phyloP scores from a whole-genome alignment of 1,140 invertebrate genomes.

The Chymomyza costata region DNA sequence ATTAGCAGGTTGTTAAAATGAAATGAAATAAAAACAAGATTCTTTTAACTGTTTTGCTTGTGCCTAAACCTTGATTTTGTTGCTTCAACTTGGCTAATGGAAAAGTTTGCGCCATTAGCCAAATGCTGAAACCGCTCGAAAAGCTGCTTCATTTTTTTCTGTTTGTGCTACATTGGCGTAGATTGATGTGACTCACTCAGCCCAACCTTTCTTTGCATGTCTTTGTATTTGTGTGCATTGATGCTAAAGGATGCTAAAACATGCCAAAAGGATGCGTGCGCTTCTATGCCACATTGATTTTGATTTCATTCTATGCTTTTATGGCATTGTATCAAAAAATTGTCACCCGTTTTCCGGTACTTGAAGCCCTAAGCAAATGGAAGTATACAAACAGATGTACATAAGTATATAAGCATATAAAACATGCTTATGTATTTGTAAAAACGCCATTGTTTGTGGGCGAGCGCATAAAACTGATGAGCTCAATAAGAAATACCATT shows the following conservation, averaged over 20 bases:
- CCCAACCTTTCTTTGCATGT: too few species aligned
- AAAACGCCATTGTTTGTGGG: conserved; percentile 12
- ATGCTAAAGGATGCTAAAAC: not conserved
- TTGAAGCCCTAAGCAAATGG: conserved; percentile 16
- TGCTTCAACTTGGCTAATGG: conserved; percentile 42
- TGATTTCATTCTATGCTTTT: conserved; percentile 19
- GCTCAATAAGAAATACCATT: too few species aligned
- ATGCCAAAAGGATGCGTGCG: conserved; percentile 13
- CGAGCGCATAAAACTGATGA: conserved; percentile 28
- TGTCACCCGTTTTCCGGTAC: conserved; percentile 35
- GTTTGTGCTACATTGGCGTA: conserved; percentile 21
- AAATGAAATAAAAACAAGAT: conserved; percentile 4
- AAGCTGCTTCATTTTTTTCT: too few species aligned
- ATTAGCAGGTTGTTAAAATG: conserved; percentile 6
- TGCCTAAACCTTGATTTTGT: too few species aligned
- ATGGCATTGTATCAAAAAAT: conserved; percentile 19
- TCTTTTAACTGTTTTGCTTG: conserved; percentile 5
- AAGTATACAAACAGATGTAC: too few species aligned
- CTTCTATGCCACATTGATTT: conserved; percentile 25
- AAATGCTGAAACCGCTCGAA: conserved; percentile 11
- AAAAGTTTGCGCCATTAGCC: conserved; percentile 40
- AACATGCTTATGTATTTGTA: too few species aligned
- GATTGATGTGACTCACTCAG: too few species aligned
- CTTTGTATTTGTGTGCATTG: conserved; percentile 4
- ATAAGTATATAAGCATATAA: too few species aligned